phyloP scores from a whole-genome alignment of 2,797 vertebrate species.

The Rhinatrema bivittatum region DNA sequence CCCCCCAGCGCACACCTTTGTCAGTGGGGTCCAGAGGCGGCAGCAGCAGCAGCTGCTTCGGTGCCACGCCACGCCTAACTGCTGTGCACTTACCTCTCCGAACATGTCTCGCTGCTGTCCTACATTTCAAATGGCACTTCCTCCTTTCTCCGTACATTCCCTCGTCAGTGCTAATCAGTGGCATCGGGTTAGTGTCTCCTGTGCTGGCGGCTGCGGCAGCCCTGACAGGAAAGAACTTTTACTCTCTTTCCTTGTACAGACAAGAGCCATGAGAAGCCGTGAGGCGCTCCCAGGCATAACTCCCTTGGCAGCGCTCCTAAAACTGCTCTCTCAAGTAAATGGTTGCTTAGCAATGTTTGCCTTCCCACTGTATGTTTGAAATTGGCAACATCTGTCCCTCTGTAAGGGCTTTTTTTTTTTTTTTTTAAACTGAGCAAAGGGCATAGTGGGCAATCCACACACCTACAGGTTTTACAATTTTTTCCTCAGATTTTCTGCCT shows the following conservation, averaged over 20 bases:
- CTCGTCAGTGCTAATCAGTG: conserved; percentile 46
- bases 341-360: conserved; percentile 67
- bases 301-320: conserved; percentile 65
- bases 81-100: conserved; percentile 51
- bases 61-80: background rate
- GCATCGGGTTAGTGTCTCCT: conserved; percentile 39
- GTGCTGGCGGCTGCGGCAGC: conserved; percentile 27
- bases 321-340: conserved; percentile 54
- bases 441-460: conserved; percentile 6
- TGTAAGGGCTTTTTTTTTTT: no score
- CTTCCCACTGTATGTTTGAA: conserved; percentile 50
- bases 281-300: conserved; percentile 50
- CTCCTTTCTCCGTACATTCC: conserved; percentile 47
- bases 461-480: no score
- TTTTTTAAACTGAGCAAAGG: conserved; percentile 28
- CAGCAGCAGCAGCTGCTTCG: background rate
- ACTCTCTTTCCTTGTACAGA: conserved; percentile 42
- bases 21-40: no score
- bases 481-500: no score
- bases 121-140: conserved; percentile 47
- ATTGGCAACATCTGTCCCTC: conserved; percentile 60
- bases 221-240: conserved; percentile 51
- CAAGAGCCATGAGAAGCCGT: conserved; percentile 43
- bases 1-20: no score
- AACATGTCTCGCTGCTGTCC: conserved; percentile 54